Conservation (phyloP, 2,113 vertebrate genomes). For the Elephas maximus region DNA sequence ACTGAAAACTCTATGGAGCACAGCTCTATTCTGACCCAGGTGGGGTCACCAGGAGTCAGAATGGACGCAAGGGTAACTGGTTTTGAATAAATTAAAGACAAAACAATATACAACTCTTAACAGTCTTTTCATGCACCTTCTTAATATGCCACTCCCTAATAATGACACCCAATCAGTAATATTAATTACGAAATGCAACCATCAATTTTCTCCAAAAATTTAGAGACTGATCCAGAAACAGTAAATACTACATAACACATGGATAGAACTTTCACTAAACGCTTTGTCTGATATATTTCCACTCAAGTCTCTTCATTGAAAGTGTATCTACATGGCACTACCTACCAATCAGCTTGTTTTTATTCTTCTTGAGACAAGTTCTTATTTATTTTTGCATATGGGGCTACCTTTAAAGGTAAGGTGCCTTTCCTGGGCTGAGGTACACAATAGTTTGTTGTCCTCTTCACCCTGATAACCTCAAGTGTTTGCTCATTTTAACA, state of each 20-base stretch:
- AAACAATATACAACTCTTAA: neutral
- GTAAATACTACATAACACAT: neutral
- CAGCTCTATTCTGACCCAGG: neutral
- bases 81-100: constrained; percentile 23
- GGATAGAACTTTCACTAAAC: neutral
- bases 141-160: neutral
- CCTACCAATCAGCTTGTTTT: neutral
- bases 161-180: neutral
- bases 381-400: neutral
- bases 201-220: neutral
- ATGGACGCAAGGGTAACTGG: neutral
- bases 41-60: neutral
- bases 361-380: neutral
- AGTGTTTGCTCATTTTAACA: constrained; percentile 55
- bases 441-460: neutral
- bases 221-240: constrained; percentile 28
- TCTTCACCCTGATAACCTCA: neutral
- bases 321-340: neutral
- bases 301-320: neutral
- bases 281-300: neutral
- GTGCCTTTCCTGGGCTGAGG: neutral
- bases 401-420: constrained; percentile 23
- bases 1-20: neutral
- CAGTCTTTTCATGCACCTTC: constrained; percentile 16
- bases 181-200: constrained; percentile 45